Evolutionary conservation across 2,888 invertebrate genomes (phyloP), one percentile per base, ranked within the genome.

Genomic region (Agapostemon virescens): DNA sequence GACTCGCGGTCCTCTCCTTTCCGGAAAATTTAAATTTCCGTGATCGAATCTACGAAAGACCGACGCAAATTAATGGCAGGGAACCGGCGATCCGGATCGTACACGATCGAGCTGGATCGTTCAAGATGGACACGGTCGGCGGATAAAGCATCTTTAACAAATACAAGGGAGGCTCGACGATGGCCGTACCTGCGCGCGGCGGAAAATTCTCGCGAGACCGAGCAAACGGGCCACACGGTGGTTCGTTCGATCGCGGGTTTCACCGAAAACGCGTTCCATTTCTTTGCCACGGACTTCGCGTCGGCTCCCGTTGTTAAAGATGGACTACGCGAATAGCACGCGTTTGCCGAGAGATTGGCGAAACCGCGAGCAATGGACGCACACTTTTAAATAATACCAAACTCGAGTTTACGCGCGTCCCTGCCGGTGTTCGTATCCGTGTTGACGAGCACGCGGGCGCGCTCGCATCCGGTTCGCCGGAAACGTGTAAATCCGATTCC

Each of bases 171-270:
- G 68, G 71, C 38, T 72, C 55, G 42, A 78, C 30, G 40, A 63
- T 52, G 55, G 38, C 26, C 20, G 38, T 17, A 38, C 30, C 38
- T 45, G 38, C 42, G 72, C 67, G 52, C 36, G n/a, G 52, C 23
- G 58, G 68, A 72, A 72, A 78, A 72, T 42, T 20, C 38, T 26
- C 71, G 36, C 52, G 26, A 76, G 73, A 76, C 45, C 61, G 80
- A 73, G 76, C 67, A 73, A 63, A 36, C 42, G 13, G 38, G n/a
- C 5, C 20, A 38, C 26, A 52, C 33, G 36, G 55, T 38, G 80
- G 40, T 52, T 42, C n/a, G n/a, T n/a, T n/a, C n/a, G 23, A 49
- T 42, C 13, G 30, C n/a, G 33, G 52, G 49, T 33, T 58, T 36
- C 17, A 45, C n/a, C 61, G 58, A 61, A 69, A 45, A 23, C 42